Conservation (phyloP, 2,113 vertebrate species). For the Halichoerus grypus region DNA sequence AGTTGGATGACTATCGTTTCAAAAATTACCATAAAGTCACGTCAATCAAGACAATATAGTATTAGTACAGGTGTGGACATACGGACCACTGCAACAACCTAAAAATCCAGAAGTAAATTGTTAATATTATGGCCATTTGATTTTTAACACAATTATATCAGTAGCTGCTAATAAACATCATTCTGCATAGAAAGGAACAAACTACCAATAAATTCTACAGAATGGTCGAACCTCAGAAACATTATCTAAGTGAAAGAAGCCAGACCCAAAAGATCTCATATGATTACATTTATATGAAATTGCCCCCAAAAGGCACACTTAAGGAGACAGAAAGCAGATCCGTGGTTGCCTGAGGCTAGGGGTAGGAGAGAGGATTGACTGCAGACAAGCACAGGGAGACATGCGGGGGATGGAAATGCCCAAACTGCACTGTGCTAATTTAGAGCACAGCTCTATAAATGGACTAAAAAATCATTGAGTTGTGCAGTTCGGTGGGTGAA, state of each 20-base stretch:
- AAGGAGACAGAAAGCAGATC: not conserved
- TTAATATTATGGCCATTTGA: not conserved
- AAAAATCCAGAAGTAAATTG: constrained; percentile 35
- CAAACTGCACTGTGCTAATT: not conserved
- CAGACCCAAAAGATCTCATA: not conserved
- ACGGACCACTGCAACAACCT: not conserved
- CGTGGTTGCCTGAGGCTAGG: not conserved
- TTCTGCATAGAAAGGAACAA: constrained; percentile 35
- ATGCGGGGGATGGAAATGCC: not conserved
- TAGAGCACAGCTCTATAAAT: not conserved
- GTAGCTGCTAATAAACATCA: not conserved
- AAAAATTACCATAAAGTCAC: not conserved
- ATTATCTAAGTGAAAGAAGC: constrained; percentile 12
- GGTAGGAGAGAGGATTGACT: not conserved
- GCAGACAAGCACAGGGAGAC: not conserved
- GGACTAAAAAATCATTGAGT: not conserved
- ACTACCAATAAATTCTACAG: not conserved
- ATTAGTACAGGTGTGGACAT: not conserved
- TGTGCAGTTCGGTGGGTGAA: not conserved
- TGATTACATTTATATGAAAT: not conserved
- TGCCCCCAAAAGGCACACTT: not conserved
- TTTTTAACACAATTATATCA: not conserved
- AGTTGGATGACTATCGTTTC: not conserved
- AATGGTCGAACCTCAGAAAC: not conserved
- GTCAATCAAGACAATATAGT: not conserved